Evolutionary conservation across 2,797 vertebrate genomes (phyloP), one percentile per base, ranked within the genome.

Genomic region (Acanthurus leucopareius): DNA sequence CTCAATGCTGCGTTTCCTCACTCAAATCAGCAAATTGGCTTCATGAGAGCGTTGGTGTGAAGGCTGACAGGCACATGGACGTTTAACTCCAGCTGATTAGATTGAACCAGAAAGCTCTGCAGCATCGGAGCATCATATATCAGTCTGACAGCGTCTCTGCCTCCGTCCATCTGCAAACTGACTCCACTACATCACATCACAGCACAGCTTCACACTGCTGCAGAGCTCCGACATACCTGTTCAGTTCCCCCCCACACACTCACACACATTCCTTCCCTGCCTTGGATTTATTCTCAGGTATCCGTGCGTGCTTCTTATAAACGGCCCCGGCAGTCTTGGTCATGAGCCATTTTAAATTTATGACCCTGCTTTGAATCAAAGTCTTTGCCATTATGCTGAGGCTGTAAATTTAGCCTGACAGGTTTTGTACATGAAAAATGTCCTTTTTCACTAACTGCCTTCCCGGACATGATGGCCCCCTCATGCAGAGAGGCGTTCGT

Each of bases 321-420:
- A 75, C 47, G 22, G 15, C 28, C 71, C 59, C 48, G 1, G 22
- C 66, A 16, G 57, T 87, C 76, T 40, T 73, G 67, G 81, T 79
- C 66, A 11, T 3, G 42, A 84, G 74, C 56, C 65, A 47, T 60
- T 81, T 86, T 53, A 73, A 72, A 93, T 91, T 86, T 86, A 90
- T 84, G 88, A 87, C 76, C 73, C 58, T n/a, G 73, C 83, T 80
- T 74, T 76, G 82, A 86, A 90, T 88, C 86, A 79, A 59, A 86
- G 70, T 84, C 69, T 67, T 85, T 87, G 87, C 89, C 87, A 89
- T 92, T 87, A 89, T 85, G 69, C 78, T 11, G 10, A 25, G 66
- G 86, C 75, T 89, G 81, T 93, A 91, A 91, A 92, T 93, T 90
- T 72, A 82, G 62, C 79, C 73, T 80, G 85, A 88, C 88, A 86